Evolutionary conservation across 2,113 vertebrate species (phyloP).

Genomic region (Ploceus nigricollis): DNA sequence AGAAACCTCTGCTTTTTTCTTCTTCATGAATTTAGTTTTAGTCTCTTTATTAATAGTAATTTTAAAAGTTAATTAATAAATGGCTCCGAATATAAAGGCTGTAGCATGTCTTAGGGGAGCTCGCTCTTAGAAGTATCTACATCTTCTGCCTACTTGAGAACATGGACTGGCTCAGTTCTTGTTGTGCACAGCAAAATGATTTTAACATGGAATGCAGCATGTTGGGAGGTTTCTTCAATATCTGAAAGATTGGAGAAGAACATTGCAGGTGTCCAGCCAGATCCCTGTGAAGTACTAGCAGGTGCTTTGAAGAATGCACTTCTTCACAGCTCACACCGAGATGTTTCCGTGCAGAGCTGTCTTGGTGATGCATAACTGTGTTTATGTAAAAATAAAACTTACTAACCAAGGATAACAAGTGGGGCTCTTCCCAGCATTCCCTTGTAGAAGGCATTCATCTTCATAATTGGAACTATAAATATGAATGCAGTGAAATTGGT

Average conservation of each 20-base stretch:
- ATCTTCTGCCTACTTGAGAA: not conserved
- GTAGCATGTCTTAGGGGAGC: not conserved
- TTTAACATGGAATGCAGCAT: not conserved
- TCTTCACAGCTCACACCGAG: not conserved
- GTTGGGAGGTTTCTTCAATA: not conserved
- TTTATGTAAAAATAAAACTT: conserved; percentile 38
- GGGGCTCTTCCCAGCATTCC: not conserved
- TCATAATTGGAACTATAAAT: conserved; percentile 49
- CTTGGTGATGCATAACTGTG: not conserved
- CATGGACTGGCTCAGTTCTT: not conserved
- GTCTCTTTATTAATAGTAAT: not conserved
- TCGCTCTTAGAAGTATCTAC: not conserved
- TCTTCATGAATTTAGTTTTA: not conserved
- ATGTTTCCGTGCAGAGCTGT: not conserved
- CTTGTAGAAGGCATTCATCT: not conserved
- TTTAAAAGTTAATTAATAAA: not conserved
- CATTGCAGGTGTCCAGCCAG: not conserved
- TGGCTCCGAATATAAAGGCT: not conserved
- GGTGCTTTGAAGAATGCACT: not conserved
- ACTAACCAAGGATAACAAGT: conserved; percentile 13
- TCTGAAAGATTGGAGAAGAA: not conserved
- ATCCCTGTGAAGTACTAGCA: not conserved
- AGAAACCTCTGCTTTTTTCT: not conserved
- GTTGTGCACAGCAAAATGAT: not conserved
- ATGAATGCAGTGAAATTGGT: not conserved